Evolutionary conservation across 2,113 vertebrate genomes (phyloP).

Genomic region (Macroglossus sobrinus): DNA sequence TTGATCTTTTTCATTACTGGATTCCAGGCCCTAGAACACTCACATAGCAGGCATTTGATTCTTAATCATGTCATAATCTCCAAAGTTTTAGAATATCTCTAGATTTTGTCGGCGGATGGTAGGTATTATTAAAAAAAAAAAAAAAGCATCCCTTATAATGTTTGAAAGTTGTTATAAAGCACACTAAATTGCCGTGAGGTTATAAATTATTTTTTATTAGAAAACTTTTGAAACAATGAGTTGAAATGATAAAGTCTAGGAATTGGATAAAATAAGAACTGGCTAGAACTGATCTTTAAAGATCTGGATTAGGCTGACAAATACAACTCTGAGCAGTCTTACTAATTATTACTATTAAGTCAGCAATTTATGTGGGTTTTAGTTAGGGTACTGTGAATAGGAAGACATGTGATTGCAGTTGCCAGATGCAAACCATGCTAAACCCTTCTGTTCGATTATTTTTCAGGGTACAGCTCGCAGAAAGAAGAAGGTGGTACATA

Average conservation of each 20-base stretch:
- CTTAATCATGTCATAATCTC: slow-evolving; percentile 12
- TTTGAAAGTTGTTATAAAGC: slow-evolving; percentile 40
- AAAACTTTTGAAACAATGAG: slow-evolving; percentile 5
- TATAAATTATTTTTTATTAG: slow-evolving; percentile 31
- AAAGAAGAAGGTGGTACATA: slow-evolving; percentile 99
- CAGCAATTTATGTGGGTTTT: background rate
- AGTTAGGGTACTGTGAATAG: background rate
- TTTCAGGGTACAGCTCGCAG: slow-evolving; percentile 95
- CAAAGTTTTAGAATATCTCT: slow-evolving; percentile 11
- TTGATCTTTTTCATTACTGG: slow-evolving; percentile 35
- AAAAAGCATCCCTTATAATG: background rate
- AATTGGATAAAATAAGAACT: slow-evolving; percentile 37
- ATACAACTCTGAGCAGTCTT: background rate
- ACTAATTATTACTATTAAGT: background rate
- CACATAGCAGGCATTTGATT: slow-evolving; percentile 13
- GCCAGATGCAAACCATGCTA: background rate
- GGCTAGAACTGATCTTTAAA: background rate
- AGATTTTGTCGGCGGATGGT: background rate
- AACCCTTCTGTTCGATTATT: slow-evolving; percentile 52
- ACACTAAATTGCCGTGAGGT: background rate
- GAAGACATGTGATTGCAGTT: background rate
- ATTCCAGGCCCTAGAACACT: background rate
- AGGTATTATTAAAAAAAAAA: background rate
- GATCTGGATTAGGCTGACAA: background rate
- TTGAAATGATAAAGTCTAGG: slow-evolving; percentile 20